Evolutionary conservation across 2,113 vertebrate species (phyloP), one percentile per base, ranked within the genome.

Genomic region (Poicephalus meyeri): DNA sequence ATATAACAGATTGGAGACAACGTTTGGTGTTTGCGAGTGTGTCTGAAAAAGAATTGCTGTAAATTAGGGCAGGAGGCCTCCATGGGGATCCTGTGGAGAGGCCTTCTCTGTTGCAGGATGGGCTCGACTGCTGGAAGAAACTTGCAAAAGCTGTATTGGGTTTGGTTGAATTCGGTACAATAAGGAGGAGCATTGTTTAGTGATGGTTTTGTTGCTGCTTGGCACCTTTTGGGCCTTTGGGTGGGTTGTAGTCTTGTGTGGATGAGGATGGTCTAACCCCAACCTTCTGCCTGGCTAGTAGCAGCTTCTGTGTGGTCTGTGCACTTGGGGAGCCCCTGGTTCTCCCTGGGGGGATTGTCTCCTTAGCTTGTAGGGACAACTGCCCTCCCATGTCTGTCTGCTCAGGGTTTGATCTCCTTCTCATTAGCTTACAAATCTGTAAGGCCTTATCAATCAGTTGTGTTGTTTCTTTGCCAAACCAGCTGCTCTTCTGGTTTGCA

Each of bases 1-100:
- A 93, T 81, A 10, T 97, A 97, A 96, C 82, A 68, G 60, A 84
- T 33, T 52, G 95, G 91, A 96, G 93, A 10, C 79, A 90, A 76
- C 58, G 33, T 96, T 96, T 95, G 93, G 90, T 92, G 95, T 96
- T 96, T 96, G 93, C 88, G 93, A 94, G 86, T 61, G 83, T 1
- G 46, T 90, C 91, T 93, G 91, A 83, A 66, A 95, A 88, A 94
- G 88, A 94, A 91, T 89, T 50, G 89, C 88, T 89, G 78, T 69
- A 73, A 96, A 97, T 87, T 96, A 96, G 95, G 94, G 71, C 94
- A 97, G 95, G 97, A 97, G 93, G 94, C 94, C 93, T 97, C 94
- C 53, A 31, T 91, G 93, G 95, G 94, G 95, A 96, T 76, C 28
- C 77, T 77, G 77, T 86, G 85, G 84, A 52, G 55, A 89, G 88